Conservation (phyloP, 2,888 invertebrate genomes). For the Phengaris arion region DNA sequence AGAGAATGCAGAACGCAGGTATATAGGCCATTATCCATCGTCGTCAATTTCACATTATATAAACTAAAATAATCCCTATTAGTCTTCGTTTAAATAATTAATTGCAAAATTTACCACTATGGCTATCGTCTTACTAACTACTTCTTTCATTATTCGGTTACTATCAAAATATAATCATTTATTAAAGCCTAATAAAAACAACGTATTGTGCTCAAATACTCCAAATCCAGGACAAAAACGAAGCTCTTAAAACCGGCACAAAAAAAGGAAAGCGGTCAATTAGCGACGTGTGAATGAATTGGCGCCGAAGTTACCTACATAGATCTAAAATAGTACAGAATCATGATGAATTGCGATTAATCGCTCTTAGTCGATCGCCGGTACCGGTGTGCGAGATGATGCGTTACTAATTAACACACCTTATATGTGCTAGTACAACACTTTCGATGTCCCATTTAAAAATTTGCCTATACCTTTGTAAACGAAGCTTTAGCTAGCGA, state of each 20-base stretch:
- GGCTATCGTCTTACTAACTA: not conserved
- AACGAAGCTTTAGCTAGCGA: not conserved
- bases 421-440: constrained; percentile 35
- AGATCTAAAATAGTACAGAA: constrained; percentile 46
- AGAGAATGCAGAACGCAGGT: not conserved
- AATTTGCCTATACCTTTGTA: not conserved
- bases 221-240: constrained; percentile 14
- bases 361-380: constrained; percentile 57
- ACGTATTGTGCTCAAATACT: not conserved
- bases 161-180: not conserved
- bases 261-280: constrained; percentile 30
- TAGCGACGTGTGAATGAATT: constrained; percentile 40
- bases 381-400: constrained; percentile 52
- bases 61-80: not conserved
- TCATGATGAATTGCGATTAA: constrained; percentile 53
- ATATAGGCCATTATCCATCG: not conserved
- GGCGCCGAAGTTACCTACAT: constrained; percentile 48
- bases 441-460: constrained; percentile 35
- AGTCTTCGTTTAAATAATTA: too few relatives aligned
- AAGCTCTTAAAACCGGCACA: constrained; percentile 36
- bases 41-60: not conserved
- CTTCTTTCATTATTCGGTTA: not conserved
- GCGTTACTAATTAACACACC: constrained; percentile 48
- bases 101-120: too few relatives aligned
- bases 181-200: not conserved